A percentile compares a stretch with the other conserved stretches of the same genome.
phyloP scores from a whole-genome alignment of 2,797 vertebrate species.

The Pantherophis alleghaniensis region DNA sequence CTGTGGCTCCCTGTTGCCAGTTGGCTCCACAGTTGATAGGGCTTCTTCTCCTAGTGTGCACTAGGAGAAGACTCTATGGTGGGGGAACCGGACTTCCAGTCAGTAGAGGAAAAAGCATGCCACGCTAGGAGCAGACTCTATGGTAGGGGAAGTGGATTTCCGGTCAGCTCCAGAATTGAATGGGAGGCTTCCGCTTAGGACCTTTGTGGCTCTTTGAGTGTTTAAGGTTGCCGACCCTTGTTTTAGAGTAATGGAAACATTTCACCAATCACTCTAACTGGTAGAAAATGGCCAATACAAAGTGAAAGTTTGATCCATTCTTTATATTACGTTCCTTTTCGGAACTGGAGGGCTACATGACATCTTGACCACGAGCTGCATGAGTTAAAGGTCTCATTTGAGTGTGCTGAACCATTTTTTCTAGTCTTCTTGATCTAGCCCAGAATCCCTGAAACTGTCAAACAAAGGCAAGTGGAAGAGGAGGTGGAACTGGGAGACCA shows the following conservation, averaged over 20 bases:
- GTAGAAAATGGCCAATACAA: not conserved
- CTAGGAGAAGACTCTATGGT: no score
- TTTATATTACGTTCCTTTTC: not conserved
- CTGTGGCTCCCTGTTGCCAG: no score
- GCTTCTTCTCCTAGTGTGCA: no score
- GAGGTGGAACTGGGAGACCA: not conserved
- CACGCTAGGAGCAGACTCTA: no score
- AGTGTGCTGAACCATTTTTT: not conserved
- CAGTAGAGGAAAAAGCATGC: no score
- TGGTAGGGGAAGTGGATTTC: no score
- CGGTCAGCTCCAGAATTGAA: no score
- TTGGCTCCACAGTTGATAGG: no score
- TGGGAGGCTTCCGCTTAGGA: no score
- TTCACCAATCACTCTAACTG: not conserved
- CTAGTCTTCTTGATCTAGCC: not conserved
- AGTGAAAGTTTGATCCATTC: not conserved
- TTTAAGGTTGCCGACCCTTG: no score
- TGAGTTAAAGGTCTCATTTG: not conserved
- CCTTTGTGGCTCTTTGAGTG: no score
- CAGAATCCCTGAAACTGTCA: not conserved
- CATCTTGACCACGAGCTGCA: not conserved
- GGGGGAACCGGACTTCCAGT: no score
- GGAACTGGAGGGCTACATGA: not conserved
- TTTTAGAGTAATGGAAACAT: not conserved
- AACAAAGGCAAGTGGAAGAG: not conserved